These are phyloP conservation scores for Thymelicus acteon DNA, from an alignment of 2,888 invertebrate species.

Conservation along the genomic window DNA sequence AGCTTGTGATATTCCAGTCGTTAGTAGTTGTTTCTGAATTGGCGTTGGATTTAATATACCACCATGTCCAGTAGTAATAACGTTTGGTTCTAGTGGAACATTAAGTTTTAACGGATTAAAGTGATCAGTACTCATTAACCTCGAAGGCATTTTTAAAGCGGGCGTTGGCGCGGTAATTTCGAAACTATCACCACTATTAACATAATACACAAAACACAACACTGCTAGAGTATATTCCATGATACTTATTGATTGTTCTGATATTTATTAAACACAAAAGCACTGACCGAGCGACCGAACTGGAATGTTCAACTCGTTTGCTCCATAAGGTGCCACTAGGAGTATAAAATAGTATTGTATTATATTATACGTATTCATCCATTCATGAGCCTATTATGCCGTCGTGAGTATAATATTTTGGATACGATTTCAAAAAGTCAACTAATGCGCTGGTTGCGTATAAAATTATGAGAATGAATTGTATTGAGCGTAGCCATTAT, in stretches of 20 bases:
- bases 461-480: slow-evolving; percentile 25
- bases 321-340: slow-evolving; percentile 11
- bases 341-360: background rate
- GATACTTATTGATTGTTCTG: background rate
- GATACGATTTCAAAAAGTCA: slow-evolving; percentile 6
- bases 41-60: slow-evolving; percentile 5
- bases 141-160: background rate
- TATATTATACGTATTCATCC: no score
- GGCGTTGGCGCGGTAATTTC: slow-evolving; percentile 13
- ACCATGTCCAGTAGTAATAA: background rate
- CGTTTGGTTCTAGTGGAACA: background rate
- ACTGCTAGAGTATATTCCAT: slow-evolving; percentile 5
- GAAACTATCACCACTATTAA: slow-evolving; percentile 6
- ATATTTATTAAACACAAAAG: slow-evolving; percentile 46
- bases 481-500: slow-evolving; percentile 5
- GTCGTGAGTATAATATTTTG: background rate
- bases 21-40: background rate
- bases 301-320: slow-evolving; percentile 49
- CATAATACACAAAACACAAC: slow-evolving; percentile 11
- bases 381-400: background rate
- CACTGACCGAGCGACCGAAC: slow-evolving; percentile 46
- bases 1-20: slow-evolving; percentile 1
- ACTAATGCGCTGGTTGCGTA: slow-evolving; percentile 1
- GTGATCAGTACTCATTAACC: slow-evolving; percentile 16
- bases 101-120: slow-evolving; percentile 20